Evolutionary conservation across 2,888 invertebrate species (phyloP).

Genomic region (Xylota segnis): DNA sequence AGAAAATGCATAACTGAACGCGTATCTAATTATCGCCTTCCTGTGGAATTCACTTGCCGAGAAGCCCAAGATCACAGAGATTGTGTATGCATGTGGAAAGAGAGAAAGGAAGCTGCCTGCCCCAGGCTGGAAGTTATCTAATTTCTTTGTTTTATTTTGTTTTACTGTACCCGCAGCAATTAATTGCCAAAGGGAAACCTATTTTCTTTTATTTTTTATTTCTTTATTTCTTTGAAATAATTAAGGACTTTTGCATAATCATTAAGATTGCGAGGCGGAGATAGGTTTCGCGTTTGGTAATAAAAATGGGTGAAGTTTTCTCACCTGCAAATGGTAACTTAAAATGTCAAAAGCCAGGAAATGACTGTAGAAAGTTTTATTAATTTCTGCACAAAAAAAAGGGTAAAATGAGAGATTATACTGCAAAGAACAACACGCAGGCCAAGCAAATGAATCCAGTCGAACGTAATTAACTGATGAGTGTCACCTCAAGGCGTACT

Average conservation of each 20-base stretch:
- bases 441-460: not conserved
- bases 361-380: not conserved
- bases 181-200: conserved; percentile 19
- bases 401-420: not conserved
- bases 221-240: conserved; percentile 26
- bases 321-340: conserved; percentile 7
- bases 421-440: not conserved
- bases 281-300: conserved; percentile 11
- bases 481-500: not conserved
- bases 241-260: conserved; percentile 57
- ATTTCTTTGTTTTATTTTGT: conserved; percentile 13
- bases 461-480: conserved; percentile 2
- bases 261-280: conserved; percentile 47
- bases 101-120: not conserved
- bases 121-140: conserved; percentile 24
- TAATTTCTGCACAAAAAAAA: not conserved
- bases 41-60: conserved; percentile 33
- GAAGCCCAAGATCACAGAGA: conserved; percentile 26
- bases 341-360: conserved; percentile 22
- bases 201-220: too few relatives aligned
- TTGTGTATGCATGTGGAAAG: not conserved
- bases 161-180: conserved; percentile 10
- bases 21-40: conserved; percentile 53
- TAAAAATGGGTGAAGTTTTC: conserved; percentile 12
- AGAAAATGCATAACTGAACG: conserved; percentile 50